Conservation (phyloP, 2,797 vertebrate species). For the Hydrolagus colliei region DNA sequence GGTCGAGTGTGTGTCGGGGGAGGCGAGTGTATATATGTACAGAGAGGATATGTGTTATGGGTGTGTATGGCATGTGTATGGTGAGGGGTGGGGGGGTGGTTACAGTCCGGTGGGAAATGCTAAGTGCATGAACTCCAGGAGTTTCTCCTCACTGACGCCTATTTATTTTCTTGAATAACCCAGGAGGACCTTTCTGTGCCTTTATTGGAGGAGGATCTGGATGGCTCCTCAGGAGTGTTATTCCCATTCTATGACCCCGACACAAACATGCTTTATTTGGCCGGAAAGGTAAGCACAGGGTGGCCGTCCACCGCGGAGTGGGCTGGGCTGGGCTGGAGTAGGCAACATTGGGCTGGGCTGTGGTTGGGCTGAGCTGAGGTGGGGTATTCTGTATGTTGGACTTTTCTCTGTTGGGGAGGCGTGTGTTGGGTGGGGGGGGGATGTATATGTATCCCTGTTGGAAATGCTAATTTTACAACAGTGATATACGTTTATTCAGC, state of each 20-base stretch:
- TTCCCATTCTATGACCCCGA: slow-evolving; percentile 86
- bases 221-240: slow-evolving; percentile 76
- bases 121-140: neutral
- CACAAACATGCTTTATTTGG: slow-evolving; percentile 79
- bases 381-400: too few species aligned
- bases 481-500: too few species aligned
- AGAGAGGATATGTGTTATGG: too few species aligned
- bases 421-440: too few species aligned
- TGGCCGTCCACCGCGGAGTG: neutral
- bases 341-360: too few species aligned
- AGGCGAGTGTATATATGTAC: neutral
- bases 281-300: slow-evolving; percentile 71
- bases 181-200: slow-evolving; percentile 79
- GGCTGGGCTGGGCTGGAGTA: too few species aligned
- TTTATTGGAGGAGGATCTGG: slow-evolving; percentile 77
- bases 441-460: neutral
- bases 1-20: neutral
- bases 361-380: too few species aligned
- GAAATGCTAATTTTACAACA: too few species aligned
- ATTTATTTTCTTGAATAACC: slow-evolving; percentile 35
- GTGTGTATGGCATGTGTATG: too few species aligned
- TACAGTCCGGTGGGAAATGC: neutral
- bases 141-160: slow-evolving; percentile 31
- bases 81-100: neutral
- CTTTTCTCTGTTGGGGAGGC: too few species aligned